Conservation (phyloP, 2,888 invertebrate genomes). For the Thera obeliscata region DNA sequence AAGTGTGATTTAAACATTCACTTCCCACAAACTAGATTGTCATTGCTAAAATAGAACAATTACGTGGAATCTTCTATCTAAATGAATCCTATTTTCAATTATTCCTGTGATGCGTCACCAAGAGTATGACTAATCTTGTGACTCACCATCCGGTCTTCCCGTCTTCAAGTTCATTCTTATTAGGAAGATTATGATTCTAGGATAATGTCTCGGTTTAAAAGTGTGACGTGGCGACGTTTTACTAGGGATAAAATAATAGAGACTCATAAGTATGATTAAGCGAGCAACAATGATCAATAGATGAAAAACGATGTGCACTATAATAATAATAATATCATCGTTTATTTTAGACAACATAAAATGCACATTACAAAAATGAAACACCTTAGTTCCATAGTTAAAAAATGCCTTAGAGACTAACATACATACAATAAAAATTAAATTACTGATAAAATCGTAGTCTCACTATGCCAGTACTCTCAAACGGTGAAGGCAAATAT, state of each 20-base stretch:
- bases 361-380: too few species aligned
- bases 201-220: constrained; percentile 20
- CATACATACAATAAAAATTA: too few species aligned
- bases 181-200: constrained; percentile 29
- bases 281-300: too few species aligned
- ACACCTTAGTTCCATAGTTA: too few species aligned
- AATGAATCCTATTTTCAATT: constrained; percentile 10
- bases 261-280: too few species aligned
- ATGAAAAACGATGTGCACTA: background rate
- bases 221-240: constrained; percentile 12
- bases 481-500: too few species aligned
- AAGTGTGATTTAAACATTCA: background rate
- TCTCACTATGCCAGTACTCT: too few species aligned
- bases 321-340: too few species aligned
- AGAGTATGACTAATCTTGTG: constrained; percentile 22
- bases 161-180: constrained; percentile 31
- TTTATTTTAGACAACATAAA: too few species aligned
- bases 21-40: constrained; percentile 4
- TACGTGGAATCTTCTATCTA: constrained; percentile 5
- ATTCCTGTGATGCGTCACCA: constrained; percentile 20
- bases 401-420: too few species aligned
- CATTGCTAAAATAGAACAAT: constrained; percentile 26
- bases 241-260: too few species aligned
- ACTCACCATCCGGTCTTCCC: constrained; percentile 26
- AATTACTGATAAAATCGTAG: too few species aligned